phyloP scores from a whole-genome alignment of 2,797 vertebrate species.

The Thaleichthys pacificus region DNA sequence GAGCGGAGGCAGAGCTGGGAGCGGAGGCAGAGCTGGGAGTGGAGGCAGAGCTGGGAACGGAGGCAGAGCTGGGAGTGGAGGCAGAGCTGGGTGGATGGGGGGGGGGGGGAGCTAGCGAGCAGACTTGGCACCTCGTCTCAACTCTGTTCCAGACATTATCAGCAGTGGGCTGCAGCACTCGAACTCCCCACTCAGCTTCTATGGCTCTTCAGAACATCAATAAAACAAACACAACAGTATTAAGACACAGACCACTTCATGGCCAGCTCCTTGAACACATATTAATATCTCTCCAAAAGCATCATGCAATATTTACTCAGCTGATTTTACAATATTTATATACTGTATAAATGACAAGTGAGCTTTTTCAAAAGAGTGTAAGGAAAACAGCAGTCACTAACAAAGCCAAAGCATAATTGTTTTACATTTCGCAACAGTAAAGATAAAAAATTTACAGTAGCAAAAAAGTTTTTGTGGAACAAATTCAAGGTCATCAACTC shows the following conservation, averaged over 20 bases:
- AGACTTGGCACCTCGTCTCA: not conserved
- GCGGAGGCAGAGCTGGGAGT: not conserved
- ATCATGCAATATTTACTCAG: too few relatives aligned
- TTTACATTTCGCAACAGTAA: not conserved
- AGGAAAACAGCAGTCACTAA: not conserved
- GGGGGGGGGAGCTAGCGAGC: not conserved
- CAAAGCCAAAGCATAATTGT: not conserved
- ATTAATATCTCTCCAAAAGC: too few relatives aligned
- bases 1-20: not conserved
- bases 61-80: not conserved
- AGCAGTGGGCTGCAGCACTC: not conserved
- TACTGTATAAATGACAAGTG: not conserved
- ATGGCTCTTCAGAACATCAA: not conserved
- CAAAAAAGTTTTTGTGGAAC: not conserved
- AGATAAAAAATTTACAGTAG: not conserved
- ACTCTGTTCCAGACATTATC: not conserved
- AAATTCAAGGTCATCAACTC: conserved; percentile 1
- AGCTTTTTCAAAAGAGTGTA: not conserved
- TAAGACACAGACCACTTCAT: conserved; percentile 1
- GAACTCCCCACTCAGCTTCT: not conserved
- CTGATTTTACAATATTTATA: not conserved
- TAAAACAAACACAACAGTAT: conserved; percentile 1
- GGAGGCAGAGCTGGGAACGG: not conserved
- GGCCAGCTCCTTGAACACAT: not conserved
- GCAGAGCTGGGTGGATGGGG: not conserved